These are phyloP conservation scores for Neofelis nebulosa DNA, from an alignment of 2,113 vertebrate genomes.

Conservation along the genomic window DNA sequence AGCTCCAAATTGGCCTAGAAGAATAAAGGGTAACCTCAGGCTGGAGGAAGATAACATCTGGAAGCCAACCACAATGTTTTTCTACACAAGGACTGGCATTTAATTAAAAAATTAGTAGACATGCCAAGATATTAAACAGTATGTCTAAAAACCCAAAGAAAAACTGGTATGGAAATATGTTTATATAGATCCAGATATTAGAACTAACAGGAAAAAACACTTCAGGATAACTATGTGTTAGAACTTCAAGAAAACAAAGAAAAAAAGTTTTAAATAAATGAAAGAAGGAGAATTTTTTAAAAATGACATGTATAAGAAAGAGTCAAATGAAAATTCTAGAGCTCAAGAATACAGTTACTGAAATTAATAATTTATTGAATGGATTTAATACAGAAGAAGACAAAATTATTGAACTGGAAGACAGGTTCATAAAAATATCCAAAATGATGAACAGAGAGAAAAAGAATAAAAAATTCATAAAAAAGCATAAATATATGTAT, in stretches of 20 bases:
- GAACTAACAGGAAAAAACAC: not conserved
- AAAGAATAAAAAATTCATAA: not conserved
- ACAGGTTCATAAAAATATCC: not conserved
- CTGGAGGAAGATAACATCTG: not conserved
- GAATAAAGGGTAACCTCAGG: not conserved
- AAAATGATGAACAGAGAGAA: not conserved
- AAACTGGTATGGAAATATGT: not conserved
- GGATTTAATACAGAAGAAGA: not conserved
- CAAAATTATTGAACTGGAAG: constrained; percentile 9
- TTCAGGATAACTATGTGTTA: not conserved
- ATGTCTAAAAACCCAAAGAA: constrained; percentile 9
- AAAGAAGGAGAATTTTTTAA: not conserved
- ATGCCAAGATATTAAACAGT: not conserved
- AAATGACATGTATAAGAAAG: not conserved
- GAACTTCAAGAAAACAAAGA: not conserved
- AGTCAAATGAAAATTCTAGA: constrained; percentile 22
- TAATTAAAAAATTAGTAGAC: not conserved
- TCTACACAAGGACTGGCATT: not conserved
- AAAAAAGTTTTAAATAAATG: not conserved
- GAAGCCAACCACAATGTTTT: not conserved
- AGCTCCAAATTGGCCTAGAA: not conserved
- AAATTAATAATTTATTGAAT: constrained; percentile 43
- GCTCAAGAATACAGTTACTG: not conserved
- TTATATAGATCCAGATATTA: constrained; percentile 18
- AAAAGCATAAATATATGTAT: not conserved